These are phyloP conservation scores for Pantelozetes paolii DNA, from an alignment of 2,888 invertebrate genomes.

Conservation along the genomic window DNA sequence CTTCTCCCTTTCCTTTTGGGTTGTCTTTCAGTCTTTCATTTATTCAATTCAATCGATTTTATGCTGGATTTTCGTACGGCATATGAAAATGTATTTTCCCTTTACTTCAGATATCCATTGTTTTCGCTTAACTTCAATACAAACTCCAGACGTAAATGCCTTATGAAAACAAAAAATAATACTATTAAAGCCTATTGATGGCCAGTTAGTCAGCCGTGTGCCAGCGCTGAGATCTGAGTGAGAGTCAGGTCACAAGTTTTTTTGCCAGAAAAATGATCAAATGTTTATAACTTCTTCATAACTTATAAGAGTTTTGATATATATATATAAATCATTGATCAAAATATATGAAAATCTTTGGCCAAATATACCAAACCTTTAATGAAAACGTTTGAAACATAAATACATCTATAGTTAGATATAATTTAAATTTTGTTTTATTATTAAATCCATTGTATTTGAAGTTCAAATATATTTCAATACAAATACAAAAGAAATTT, in stretches of 20 bases:
- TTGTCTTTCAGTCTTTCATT: too few species aligned
- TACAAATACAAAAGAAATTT: too few species aligned
- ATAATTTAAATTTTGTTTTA: too few species aligned
- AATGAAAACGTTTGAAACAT: background rate
- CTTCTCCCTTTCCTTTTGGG: too few species aligned
- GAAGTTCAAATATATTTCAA: too few species aligned
- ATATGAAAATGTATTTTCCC: background rate
- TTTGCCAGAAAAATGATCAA: conserved; percentile 7
- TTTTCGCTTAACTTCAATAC: background rate
- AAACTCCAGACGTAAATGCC: conserved; percentile 3
- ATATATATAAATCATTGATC: background rate
- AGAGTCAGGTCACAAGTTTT: background rate
- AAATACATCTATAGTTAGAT: background rate
- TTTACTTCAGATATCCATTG: background rate
- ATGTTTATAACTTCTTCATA: conserved; percentile 10
- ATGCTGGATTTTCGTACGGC: background rate
- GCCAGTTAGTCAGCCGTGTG: background rate
- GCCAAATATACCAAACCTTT: background rate
- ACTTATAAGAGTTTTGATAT: conserved; percentile 1
- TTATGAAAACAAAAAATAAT: background rate
- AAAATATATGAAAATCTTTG: conserved; percentile 7
- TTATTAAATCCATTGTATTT: too few species aligned
- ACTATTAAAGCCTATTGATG: background rate
- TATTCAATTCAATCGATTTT: background rate
- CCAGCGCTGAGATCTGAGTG: too few species aligned